These are phyloP conservation scores for Thunnus thynnus DNA, from an alignment of 2,113 vertebrate genomes.

Conservation along the genomic window DNA sequence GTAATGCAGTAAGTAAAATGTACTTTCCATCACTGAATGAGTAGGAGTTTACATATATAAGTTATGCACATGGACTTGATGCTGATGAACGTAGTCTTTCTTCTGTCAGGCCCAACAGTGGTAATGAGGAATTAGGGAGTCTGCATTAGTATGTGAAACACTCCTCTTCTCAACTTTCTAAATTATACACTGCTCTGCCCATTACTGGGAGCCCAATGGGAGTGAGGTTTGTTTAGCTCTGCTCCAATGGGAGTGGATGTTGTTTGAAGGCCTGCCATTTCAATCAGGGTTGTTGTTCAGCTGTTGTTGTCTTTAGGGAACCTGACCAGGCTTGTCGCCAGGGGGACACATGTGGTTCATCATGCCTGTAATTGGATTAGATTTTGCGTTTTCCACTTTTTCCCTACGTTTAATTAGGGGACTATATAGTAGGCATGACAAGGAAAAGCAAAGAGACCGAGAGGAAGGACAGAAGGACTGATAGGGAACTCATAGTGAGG, in stretches of 20 bases:
- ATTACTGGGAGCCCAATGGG: conserved; percentile 69
- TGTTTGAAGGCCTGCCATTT: conserved; percentile 85
- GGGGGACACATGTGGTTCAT: conserved; percentile 81
- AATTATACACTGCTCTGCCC: conserved; percentile 65
- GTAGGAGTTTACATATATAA: background rate
- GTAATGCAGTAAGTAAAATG: too few relatives aligned
- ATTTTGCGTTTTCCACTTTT: conserved; percentile 73
- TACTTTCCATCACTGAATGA: background rate
- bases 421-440: background rate
- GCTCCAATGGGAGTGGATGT: conserved; percentile 75
- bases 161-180: conserved; percentile 57
- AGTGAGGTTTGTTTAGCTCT: conserved; percentile 75
- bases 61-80: background rate
- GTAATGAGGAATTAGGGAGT: conserved; percentile 8
- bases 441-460: conserved; percentile 29
- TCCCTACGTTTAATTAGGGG: conserved; percentile 76
- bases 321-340: conserved; percentile 67
- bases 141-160: conserved; percentile 66
- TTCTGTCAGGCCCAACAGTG: background rate
- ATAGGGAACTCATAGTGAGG: conserved; percentile 43
- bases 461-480: conserved; percentile 37
- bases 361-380: conserved; percentile 85
- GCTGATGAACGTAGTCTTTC: background rate
- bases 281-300: conserved; percentile 80
- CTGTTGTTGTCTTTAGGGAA: conserved; percentile 76